Conservation (phyloP, 2,797 vertebrate genomes). For the Brachymystax lenok region DNA sequence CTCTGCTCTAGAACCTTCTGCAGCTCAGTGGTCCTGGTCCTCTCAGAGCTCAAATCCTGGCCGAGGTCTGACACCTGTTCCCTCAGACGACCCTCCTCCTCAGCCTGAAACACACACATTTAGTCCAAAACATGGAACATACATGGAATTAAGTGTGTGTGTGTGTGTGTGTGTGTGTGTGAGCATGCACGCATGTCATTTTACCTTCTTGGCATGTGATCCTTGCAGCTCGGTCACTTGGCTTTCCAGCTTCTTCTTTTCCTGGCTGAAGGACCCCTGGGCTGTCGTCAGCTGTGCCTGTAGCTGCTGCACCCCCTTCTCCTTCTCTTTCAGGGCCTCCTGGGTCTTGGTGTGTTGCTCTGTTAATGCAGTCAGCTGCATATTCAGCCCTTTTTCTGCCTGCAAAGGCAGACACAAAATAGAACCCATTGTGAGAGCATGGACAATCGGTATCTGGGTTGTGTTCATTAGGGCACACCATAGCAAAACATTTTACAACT, state of each 20-base stretch:
- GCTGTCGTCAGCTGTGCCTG: conserved; percentile 78
- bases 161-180: not conserved
- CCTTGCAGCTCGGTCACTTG: conserved; percentile 81
- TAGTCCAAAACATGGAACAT: not conserved
- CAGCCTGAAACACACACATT: conserved; percentile 69
- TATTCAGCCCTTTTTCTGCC: conserved; percentile 82
- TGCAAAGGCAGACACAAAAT: conserved; percentile 44
- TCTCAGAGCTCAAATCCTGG: conserved; percentile 81
- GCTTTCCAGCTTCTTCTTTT: conserved; percentile 79
- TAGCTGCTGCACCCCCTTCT: conserved; percentile 80
- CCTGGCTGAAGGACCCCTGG: conserved; percentile 80
- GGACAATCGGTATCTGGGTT: not conserved
- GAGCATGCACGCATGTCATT: not conserved
- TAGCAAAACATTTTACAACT: not conserved
- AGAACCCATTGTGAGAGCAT: not conserved
- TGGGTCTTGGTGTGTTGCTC: conserved; percentile 78
- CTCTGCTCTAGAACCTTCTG: conserved; percentile 76
- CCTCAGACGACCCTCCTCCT: conserved; percentile 82
- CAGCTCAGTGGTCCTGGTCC: conserved; percentile 72
- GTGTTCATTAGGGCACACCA: not conserved
- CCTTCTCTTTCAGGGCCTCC: conserved; percentile 81
- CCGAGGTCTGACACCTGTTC: conserved; percentile 75
- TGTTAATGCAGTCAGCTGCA: conserved; percentile 76
- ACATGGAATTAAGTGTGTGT: not conserved
- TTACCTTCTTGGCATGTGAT: conserved; percentile 81